phyloP scores from a whole-genome alignment of 2,113 vertebrate species.

The Nesogale talazaci region DNA sequence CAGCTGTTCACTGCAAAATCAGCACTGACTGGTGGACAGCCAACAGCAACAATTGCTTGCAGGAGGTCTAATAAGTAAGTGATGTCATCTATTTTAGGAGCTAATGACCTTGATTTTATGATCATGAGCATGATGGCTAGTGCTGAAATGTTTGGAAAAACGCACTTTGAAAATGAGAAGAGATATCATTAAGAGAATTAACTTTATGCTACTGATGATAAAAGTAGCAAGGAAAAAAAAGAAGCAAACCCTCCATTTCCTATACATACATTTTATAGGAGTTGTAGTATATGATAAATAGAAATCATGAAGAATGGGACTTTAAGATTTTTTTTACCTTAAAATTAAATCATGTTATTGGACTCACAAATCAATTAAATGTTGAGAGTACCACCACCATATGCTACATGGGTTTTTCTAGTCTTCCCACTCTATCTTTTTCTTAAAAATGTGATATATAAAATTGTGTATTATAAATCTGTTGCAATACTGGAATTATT shows the following conservation, averaged over 20 bases:
- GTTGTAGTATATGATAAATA: neutral
- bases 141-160: neutral
- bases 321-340: neutral
- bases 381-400: neutral
- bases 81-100: neutral
- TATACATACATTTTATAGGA: neutral
- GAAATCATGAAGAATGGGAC: neutral
- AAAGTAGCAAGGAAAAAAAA: neutral
- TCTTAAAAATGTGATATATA: neutral
- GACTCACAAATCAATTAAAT: neutral
- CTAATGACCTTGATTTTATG: too few relatives aligned
- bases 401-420: neutral
- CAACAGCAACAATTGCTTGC: neutral
- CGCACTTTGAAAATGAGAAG: neutral
- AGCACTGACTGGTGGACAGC: neutral
- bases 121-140: too few relatives aligned
- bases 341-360: neutral
- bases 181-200: neutral
- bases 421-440: neutral
- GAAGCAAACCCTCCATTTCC: neutral
- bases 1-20: neutral
- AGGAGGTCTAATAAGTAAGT: neutral
- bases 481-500: rapidly evolving
- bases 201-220: neutral
- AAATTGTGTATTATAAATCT: neutral